phyloP scores from a whole-genome alignment of 30 jellyfish, hydroid and myxozoan genomes.

The Hydra vulgaris region DNA sequence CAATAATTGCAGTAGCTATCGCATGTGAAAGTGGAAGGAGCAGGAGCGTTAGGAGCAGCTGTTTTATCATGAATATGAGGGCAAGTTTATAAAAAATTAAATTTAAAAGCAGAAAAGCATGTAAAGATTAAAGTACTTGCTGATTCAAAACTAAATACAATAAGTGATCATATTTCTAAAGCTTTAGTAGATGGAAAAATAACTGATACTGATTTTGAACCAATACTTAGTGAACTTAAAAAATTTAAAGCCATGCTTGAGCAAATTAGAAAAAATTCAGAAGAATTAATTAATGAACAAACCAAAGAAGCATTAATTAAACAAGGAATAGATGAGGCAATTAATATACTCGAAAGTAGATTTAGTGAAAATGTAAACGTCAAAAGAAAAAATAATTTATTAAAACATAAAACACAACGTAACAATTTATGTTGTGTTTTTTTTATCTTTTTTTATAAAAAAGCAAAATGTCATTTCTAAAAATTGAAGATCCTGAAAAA shows the following conservation, averaged over 20 bases:
- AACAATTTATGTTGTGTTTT: too few species aligned
- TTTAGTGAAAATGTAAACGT: too few species aligned
- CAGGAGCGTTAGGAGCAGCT: not conserved
- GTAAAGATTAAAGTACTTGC: conserved; percentile 5
- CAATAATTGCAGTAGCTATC: not conserved
- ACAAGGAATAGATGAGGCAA: not conserved
- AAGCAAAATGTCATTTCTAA: not conserved
- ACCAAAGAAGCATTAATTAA: not conserved
- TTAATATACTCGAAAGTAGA: too few species aligned
- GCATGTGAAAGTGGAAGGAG: not conserved
- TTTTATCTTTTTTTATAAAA: too few species aligned
- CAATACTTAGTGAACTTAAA: not conserved
- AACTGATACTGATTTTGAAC: not conserved
- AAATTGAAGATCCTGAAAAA: not conserved
- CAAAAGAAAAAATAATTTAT: too few species aligned
- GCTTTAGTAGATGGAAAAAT: conserved; percentile 6
- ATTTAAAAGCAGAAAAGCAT: conserved; percentile 1
- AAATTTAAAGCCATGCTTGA: not conserved
- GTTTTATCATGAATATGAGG: not conserved
- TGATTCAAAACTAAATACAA: conserved; percentile 3
- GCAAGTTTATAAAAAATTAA: not conserved
- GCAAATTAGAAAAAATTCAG: not conserved
- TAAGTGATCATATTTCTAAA: not conserved
- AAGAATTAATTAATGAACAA: not conserved
- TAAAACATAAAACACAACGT: too few species aligned